Evolutionary conservation across 1,140 invertebrate genomes (phyloP).

Genomic region (Chironomus striatipennis): DNA sequence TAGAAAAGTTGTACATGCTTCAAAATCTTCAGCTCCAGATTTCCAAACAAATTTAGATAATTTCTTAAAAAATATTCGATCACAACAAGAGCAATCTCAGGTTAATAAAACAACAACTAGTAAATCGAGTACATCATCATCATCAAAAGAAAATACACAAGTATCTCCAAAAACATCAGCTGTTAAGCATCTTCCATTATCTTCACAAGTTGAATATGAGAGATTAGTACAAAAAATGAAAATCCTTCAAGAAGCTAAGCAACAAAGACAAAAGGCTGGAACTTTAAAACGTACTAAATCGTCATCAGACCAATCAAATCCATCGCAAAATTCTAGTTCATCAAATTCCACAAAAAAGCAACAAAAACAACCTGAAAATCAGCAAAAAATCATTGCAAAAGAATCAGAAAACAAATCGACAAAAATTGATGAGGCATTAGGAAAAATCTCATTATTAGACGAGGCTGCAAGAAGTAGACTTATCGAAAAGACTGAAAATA

Average conservation of each 20-base stretch:
- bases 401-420: neutral
- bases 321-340: neutral
- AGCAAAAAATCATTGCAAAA: neutral
- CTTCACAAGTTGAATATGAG: constrained; percentile 1
- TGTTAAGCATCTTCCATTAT: constrained; percentile 1
- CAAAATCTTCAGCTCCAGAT: neutral
- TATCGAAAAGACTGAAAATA: neutral
- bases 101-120: neutral
- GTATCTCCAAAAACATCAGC: neutral
- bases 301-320: neutral
- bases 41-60: neutral
- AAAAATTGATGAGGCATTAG: neutral
- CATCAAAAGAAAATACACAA: neutral
- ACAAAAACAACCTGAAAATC: neutral
- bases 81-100: neutral
- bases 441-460: neutral
- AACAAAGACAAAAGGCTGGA: neutral
- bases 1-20: neutral
- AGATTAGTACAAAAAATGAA: neutral
- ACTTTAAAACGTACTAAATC: neutral
- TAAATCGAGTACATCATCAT: neutral
- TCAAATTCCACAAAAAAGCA: neutral
- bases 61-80: constrained; percentile 3
- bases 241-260: neutral
- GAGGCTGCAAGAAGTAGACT: neutral